A percentile compares a stretch with the other conserved stretches of the same genome.
These are phyloP conservation scores for Choristoneura rosaceana DNA, from an alignment of 2,888 invertebrate species.

Conservation along the genomic window DNA sequence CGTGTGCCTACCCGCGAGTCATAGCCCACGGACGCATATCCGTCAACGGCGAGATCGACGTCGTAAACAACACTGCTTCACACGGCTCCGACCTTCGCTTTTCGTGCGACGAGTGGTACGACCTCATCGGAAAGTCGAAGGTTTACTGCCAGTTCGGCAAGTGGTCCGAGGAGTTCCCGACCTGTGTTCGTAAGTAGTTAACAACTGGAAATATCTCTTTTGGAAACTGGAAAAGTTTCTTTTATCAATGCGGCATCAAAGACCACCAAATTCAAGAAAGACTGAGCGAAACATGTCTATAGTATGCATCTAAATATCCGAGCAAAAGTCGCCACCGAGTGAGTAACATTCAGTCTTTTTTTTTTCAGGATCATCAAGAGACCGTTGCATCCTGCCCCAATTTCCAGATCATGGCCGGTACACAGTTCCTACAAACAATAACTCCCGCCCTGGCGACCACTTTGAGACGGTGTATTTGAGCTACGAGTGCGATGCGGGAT, in stretches of 20 bases:
- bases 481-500: background rate
- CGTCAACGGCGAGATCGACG: background rate
- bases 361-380: background rate
- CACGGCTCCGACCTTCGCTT: constrained; percentile 15
- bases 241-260: background rate
- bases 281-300: too few species aligned
- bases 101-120: background rate
- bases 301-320: too few species aligned
- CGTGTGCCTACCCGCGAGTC: background rate
- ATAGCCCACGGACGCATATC: background rate
- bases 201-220: background rate
- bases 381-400: background rate
- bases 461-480: background rate
- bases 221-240: too few species aligned
- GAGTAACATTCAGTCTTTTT: background rate
- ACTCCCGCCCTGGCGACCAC: background rate
- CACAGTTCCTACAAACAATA: background rate
- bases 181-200: constrained; percentile 3
- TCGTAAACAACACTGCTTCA: constrained; percentile 3
- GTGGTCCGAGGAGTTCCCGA: constrained; percentile 11
- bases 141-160: constrained; percentile 3
- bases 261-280: too few species aligned
- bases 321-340: too few species aligned
- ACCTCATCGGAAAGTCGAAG: constrained; percentile 6
- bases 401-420: background rate